Evolutionary conservation across 1,140 invertebrate species (phyloP).

Genomic region (Apis florea): DNA sequence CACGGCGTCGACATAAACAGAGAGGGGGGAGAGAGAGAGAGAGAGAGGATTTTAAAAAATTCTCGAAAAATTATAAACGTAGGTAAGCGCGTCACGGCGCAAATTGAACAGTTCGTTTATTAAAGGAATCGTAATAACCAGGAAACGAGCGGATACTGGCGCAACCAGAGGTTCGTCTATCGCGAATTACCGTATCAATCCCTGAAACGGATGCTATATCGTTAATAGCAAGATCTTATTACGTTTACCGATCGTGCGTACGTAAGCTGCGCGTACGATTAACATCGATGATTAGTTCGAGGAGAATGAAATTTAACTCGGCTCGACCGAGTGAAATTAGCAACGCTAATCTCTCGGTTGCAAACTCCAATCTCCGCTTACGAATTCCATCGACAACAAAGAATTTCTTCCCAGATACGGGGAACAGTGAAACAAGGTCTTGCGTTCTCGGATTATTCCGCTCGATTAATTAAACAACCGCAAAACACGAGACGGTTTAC

Average conservation of each 20-base stretch:
- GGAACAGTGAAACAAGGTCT: background rate
- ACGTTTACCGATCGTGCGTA: conserved; percentile 41
- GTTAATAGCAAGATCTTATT: conserved; percentile 48
- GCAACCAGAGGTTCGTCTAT: conserved; percentile 2
- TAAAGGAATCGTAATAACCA: background rate
- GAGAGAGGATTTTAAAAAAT: too few relatives aligned
- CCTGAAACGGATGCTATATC: conserved; percentile 43
- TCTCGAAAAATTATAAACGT: background rate
- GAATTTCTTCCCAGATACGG: background rate
- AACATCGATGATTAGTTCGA: conserved; percentile 49
- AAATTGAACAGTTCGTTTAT: background rate
- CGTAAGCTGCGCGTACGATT: conserved; percentile 24
- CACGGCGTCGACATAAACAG: too few relatives aligned
- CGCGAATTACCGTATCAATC: conserved; percentile 43
- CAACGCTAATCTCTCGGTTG: conserved; percentile 32
- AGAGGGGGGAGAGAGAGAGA: too few relatives aligned
- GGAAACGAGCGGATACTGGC: background rate
- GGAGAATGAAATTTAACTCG: conserved; percentile 52
- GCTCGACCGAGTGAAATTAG: conserved; percentile 30
- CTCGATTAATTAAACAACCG: conserved; percentile 6
- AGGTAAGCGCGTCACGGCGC: background rate
- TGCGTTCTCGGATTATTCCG: background rate
- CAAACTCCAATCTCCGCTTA: background rate
- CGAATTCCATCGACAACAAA: background rate
- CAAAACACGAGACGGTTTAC: background rate